Percentiles rank a stretch among this genome's conserved stretches.
These are phyloP conservation scores for Pituophis catenifer DNA, from an alignment of 2,113 vertebrate species.

Conservation along the genomic window DNA sequence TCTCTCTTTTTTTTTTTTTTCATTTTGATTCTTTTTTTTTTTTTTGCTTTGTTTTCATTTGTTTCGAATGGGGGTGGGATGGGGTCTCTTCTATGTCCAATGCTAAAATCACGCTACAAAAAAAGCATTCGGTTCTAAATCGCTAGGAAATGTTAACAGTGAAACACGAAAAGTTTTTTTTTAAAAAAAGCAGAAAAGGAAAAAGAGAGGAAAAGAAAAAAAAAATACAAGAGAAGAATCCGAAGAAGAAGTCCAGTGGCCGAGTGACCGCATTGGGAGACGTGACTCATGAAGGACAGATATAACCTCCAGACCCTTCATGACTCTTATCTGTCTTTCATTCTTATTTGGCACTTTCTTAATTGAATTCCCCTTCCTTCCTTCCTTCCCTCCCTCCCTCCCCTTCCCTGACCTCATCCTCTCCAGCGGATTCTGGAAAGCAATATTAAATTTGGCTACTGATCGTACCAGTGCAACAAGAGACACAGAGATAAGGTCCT, in stretches of 20 bases:
- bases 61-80: neutral
- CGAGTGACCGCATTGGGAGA: conserved; percentile 13
- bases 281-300: neutral
- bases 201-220: neutral
- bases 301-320: neutral
- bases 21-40: neutral
- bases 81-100: neutral
- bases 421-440: neutral
- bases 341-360: conserved; percentile 4
- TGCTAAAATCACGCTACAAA: neutral
- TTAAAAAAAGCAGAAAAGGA: neutral
- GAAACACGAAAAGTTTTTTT: neutral
- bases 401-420: neutral
- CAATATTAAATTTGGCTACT: neutral
- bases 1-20: neutral
- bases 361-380: neutral
- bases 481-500: neutral
- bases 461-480: neutral
- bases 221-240: neutral
- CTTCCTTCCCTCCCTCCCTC: no score
- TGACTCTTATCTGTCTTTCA: neutral
- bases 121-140: neutral
- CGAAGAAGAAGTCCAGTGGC: conserved; percentile 9
- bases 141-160: conserved; percentile 1
- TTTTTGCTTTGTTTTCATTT: neutral